Base-by-base conservation (phyloP, 2,113 vertebrate genomes). In the Amblyornis subalaris region DNA sequence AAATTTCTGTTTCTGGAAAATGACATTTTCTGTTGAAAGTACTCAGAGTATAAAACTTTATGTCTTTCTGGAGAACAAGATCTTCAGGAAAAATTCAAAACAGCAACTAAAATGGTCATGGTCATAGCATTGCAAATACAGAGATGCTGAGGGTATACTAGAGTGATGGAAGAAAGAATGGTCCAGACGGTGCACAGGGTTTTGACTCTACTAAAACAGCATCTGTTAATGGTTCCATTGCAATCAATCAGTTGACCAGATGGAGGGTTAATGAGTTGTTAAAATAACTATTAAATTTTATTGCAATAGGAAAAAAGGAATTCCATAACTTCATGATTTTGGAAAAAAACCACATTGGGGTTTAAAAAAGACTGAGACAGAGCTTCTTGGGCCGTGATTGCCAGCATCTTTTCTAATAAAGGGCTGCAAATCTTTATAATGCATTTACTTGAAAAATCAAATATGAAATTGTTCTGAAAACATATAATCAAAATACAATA, bases 311-410 rank as follows among this genome's bases (percentile, higher is more conserved):
- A 35, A 24, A 62, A 57, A 83, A 22, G 9, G 23, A 79, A 51
- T 66, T 61, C 8, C 18, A 70, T 4, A 50, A 5, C 25, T 66
- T 38, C 7, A 38, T 31, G 8, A 5, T n/a, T 74, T 78, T 65
- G 8, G 16, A 4, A 26, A 73, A 80, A 85, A 13, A 2, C 1
- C 4, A 11, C 4, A 64, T 35, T 21, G 24, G 31, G 4, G 1
- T 78, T 74, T 70, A 74, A 89, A 58, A 3, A 54, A 81, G 33
- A n/a, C 7, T 50, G 22, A 2, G 6, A 36, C 14, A 77, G 7
- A 64, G 1, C 3, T 76, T 71, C 31, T 69, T 4, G 2, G 13
- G 7, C 6, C 25, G 12, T 12, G 1, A 9, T 15, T 55, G 28
- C 12, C 26, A 65, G 19, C 7, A 36, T 20, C 6, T 22, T 77